phyloP scores from a whole-genome alignment of 2,888 invertebrate genomes.

The Hipparchia sbordonii region DNA sequence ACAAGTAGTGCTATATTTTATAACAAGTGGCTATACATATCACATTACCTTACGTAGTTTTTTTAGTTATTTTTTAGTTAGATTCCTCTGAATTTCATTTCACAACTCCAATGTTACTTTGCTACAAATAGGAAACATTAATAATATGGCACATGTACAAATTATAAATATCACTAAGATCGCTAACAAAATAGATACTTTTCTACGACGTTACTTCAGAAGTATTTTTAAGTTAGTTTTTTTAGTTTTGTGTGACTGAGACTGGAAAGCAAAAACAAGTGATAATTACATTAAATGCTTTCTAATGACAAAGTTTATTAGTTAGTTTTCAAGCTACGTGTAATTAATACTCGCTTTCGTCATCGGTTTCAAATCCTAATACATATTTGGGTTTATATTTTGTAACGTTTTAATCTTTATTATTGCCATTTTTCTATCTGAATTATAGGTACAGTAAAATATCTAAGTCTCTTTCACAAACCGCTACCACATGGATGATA shows the following conservation, averaged over 20 bases:
- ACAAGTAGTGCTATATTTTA: conserved; percentile 76
- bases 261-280: background rate
- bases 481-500: conserved; percentile 25
- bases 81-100: conserved; percentile 72
- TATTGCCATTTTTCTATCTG: conserved; percentile 12
- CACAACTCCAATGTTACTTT: conserved; percentile 77
- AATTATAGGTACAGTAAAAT: conserved; percentile 12
- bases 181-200: conserved; percentile 14
- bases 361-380: background rate
- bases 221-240: background rate
- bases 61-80: conserved; percentile 57
- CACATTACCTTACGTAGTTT: conserved; percentile 81
- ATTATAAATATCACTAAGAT: conserved; percentile 48
- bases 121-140: conserved; percentile 59
- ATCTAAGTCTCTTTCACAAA: conserved; percentile 22
- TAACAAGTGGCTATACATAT: conserved; percentile 81
- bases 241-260: background rate
- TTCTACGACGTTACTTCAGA: conserved; percentile 8
- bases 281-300: background rate
- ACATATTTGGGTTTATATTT: background rate
- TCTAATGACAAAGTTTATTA: background rate
- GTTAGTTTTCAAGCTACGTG: background rate
- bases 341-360: background rate
- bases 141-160: conserved; percentile 77
- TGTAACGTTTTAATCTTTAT: background rate